Evolutionary conservation across 1,140 invertebrate species (phyloP).

Genomic region (Apis cerana): DNA sequence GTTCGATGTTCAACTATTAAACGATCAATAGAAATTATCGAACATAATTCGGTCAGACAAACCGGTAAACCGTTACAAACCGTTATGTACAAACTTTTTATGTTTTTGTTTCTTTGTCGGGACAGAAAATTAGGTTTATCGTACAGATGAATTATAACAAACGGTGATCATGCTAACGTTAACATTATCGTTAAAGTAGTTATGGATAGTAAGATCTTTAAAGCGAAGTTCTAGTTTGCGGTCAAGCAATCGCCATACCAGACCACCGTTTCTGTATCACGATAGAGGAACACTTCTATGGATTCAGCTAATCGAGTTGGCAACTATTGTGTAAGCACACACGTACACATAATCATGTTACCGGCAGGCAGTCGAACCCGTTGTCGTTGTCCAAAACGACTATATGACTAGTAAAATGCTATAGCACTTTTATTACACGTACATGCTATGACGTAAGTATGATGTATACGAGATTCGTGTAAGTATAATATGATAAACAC

Average conservation of each 20-base stretch:
- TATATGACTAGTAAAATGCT: constrained; percentile 22
- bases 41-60: neutral
- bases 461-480: neutral
- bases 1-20: neutral
- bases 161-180: neutral
- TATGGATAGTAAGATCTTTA: constrained; percentile 44
- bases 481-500: neutral
- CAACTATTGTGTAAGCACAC: constrained; percentile 45
- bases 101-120: neutral
- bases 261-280: constrained; percentile 39
- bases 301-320: constrained; percentile 63
- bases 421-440: constrained; percentile 24
- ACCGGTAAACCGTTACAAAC: neutral
- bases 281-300: constrained; percentile 43
- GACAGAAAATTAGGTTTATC: constrained; percentile 26
- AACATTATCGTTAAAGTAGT: constrained; percentile 45
- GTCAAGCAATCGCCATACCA: constrained; percentile 47
- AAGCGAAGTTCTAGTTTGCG: constrained; percentile 51
- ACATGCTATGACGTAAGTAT: neutral
- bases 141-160: neutral
- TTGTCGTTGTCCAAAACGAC: constrained; percentile 5
- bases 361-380: constrained; percentile 40
- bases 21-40: neutral
- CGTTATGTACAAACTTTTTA: neutral
- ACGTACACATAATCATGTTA: constrained; percentile 59